A percentile compares a stretch with the other conserved stretches of the same genome.
Conservation (phyloP, 64 coral and sea anemone genomes). For the Anthopleura sola region DNA sequence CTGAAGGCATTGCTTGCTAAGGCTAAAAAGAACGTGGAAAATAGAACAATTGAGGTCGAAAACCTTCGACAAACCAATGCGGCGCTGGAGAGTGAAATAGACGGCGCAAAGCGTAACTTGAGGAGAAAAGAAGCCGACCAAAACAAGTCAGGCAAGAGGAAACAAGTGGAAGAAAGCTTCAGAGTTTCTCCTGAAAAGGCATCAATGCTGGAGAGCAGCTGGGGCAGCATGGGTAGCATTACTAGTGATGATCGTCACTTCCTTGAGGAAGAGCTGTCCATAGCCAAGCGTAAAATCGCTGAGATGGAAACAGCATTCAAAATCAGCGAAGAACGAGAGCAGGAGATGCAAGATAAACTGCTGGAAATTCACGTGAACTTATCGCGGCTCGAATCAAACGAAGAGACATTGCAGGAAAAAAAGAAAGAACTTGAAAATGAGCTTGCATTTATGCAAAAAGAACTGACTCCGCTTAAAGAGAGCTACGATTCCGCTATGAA, state of each 20-base stretch:
- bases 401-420: conserved; percentile 80
- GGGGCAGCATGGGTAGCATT: conserved; percentile 36
- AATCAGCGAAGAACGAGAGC: conserved; percentile 62
- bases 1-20: conserved; percentile 54
- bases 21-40: conserved; percentile 47
- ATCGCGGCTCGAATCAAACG: conserved; percentile 78
- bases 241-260: conserved; percentile 25
- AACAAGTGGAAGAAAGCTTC: conserved; percentile 37
- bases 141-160: conserved; percentile 53
- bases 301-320: conserved; percentile 68
- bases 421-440: conserved; percentile 90
- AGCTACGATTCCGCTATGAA: conserved; percentile 67
- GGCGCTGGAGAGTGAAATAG: conserved; percentile 57
- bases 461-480: conserved; percentile 75
- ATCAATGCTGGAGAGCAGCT: conserved; percentile 30
- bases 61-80: conserved; percentile 58
- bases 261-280: conserved; percentile 70
- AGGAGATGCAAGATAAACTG: conserved; percentile 68
- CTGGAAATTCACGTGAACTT: conserved; percentile 67
- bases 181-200: conserved; percentile 43
- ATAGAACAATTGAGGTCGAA: conserved; percentile 63
- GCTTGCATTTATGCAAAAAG: conserved; percentile 74
- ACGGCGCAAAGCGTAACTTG: conserved; percentile 59
- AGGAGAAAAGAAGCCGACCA: conserved; percentile 69
- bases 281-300: conserved; percentile 56